Evolutionary conservation across 2,113 vertebrate species (phyloP), one percentile per base, ranked within the genome.

Genomic region (Myocastor coypus): DNA sequence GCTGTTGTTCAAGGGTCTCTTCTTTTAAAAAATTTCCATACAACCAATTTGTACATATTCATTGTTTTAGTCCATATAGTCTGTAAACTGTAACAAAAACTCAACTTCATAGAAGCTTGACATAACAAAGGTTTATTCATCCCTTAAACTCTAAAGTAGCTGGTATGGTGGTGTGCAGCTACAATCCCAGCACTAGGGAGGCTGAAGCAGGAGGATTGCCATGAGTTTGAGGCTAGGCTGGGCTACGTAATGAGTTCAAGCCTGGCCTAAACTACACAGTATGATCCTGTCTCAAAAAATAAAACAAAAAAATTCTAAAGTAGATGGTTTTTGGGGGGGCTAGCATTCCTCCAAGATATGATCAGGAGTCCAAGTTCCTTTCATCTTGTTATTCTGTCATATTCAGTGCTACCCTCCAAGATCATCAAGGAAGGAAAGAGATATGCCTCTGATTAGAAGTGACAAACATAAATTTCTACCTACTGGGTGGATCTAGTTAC

Each of bases 31-130:
- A 26, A 63, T 22, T 88, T 77, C 32, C 5, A 20, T 81, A 40
- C 24, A 89, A 10, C 10, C 59, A 91, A 9, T 32, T 42, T 89
- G 66, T 37, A 75, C 52, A 26, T 52, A 73, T 5, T 87, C 64
- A 57, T 87, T 90, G 7, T 50, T 96, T 81, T 84, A 30, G 32
- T 88, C 37, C 50, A n/a, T 86, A 50, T 94, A 94, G 37, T 10
- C 59, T 37, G n/a, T 78, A 34, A 77, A 3, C 50, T 55, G 0
- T 86, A 64, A 30, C 9, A 92, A 46, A 66, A 42, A 12, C 19
- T n/a, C 28, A 83, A 83, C 63, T 40, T 63, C 66, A 68, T 68
- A 71, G 32, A 42, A 34, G 2, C 34, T 19, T 93, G 68, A 61
- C 50, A 55, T 66, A 75, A 52, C 16, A 78, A 71, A 87, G 55